Base-by-base conservation (phyloP, 1,140 invertebrate species). In the Pseudomyrmex gracilis region DNA sequence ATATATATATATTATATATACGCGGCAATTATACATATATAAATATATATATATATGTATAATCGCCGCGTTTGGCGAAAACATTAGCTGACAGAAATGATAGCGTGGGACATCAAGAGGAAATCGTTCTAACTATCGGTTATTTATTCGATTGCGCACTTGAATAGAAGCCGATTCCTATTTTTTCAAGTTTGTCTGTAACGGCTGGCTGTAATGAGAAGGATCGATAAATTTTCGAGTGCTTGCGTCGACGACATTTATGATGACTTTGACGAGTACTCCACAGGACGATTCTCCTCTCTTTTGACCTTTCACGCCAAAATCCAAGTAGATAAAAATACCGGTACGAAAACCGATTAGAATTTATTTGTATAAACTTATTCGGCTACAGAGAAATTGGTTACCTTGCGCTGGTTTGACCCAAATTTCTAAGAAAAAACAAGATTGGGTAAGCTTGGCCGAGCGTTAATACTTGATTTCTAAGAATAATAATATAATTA, bases 191-290 rank as follows among this genome's bases (percentile, higher is more conserved):
- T 83, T 74, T 15, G 49, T 45, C 45, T n/a, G 34, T 34, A 34
- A 53, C 12, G 63, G 17, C 45, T 64, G 20, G 57, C 51, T 77
- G 58, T 17, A n/a, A 13, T 34, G 60, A 55, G 57, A 74, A 80
- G 45, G 76, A 88, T 85, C 66, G 70, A 87, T 88, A 51, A 57
- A 76, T 58, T 76, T 47, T 80, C 70, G 91, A 92, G 91, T 92
- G 90, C 91, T 85, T 86, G 55, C 64, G 91, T 92, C 91, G 91
- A 92, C 90, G 91, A 87, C 83, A 80, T 66, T 63, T 57, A 64
- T 63, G 73, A 85, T 87, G 88, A 84, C 91, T 89, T 93, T 88
- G 93, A 92, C 92, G 92, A 88, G 90, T 89, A 92, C 89, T 93
- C 91, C 64, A 17, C 20, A 73, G 76, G 13, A 70, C 22, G 43